A percentile compares a stretch with the other conserved stretches of the same genome.
These are phyloP conservation scores for Muraenolepis orangiensis DNA, from an alignment of 2,797 vertebrate genomes.

Conservation along the genomic window DNA sequence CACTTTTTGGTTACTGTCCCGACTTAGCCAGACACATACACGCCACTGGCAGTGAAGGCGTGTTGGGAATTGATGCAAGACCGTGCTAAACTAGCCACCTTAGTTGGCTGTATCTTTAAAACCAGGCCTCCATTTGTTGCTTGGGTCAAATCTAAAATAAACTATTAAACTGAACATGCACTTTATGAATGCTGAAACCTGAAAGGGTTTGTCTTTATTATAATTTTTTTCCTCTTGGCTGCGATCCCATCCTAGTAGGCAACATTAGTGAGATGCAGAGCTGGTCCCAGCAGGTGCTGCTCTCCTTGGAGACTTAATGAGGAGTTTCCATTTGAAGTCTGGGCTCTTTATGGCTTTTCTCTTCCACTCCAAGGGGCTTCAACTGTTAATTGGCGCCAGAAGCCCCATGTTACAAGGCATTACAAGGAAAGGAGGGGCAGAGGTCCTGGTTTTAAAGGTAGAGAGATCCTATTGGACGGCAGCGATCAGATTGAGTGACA, in stretches of 20 bases:
- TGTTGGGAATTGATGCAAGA: not conserved
- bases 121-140: not conserved
- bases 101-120: not conserved
- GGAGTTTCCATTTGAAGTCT: constrained; percentile 69
- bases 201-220: not conserved
- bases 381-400: constrained; percentile 62
- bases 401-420: constrained; percentile 45
- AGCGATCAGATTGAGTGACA: constrained; percentile 27
- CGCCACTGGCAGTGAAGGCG: not conserved
- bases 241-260: constrained; percentile 41
- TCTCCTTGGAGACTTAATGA: constrained; percentile 58
- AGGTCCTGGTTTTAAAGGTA: constrained; percentile 11
- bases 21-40: not conserved
- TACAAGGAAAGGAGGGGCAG: constrained; percentile 51
- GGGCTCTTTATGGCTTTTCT: constrained; percentile 57
- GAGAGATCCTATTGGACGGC: constrained; percentile 51
- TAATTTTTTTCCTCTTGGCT: constrained; percentile 29
- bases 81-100: not conserved
- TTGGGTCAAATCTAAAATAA: not conserved
- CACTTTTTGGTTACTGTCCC: not conserved
- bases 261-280: constrained; percentile 53
- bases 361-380: constrained; percentile 38
- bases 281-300: constrained; percentile 63
- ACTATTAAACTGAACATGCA: not conserved
- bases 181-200: not conserved